A percentile compares a stretch with the other conserved stretches of the same genome.
Evolutionary conservation across 2,113 vertebrate genomes (phyloP).

Genomic region (Passer domesticus): DNA sequence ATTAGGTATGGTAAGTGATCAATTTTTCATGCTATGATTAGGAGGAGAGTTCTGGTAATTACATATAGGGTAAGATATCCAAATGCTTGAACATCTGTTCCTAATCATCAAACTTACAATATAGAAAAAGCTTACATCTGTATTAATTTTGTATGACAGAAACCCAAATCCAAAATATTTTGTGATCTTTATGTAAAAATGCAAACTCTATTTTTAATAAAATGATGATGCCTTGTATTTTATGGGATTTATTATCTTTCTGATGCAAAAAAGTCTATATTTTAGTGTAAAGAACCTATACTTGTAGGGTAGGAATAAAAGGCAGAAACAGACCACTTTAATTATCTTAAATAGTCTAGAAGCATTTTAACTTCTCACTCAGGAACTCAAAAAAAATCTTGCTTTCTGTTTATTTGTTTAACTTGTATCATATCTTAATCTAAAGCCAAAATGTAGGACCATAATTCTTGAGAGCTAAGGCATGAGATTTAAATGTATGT

Average conservation of each 20-base stretch:
- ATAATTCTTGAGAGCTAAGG: not conserved
- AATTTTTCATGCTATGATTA: slow-evolving; percentile 21
- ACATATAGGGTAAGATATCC: not conserved
- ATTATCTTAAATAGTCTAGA: not conserved
- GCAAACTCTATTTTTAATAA: not conserved
- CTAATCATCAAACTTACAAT: not conserved
- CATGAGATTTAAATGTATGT: not conserved
- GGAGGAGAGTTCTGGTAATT: not conserved
- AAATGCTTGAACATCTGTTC: not conserved
- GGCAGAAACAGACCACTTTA: not conserved
- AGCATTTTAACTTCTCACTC: not conserved
- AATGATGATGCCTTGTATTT: not conserved
- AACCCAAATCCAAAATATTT: not conserved
- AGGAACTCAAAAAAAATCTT: not conserved
- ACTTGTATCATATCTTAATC: not conserved
- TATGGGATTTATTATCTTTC: not conserved
- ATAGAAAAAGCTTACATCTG: not conserved
- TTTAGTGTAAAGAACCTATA: not conserved
- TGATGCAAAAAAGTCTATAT: not conserved
- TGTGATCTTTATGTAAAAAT: not conserved
- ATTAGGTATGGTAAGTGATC: slow-evolving; percentile 43
- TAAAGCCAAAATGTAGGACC: not conserved
- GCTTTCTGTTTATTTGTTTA: not conserved
- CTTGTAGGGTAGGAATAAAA: not conserved
- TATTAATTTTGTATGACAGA: not conserved